Percentiles rank a stretch among this genome's conserved stretches.
These are phyloP conservation scores for Macropus fuliginosus DNA, from an alignment of 2,797 vertebrate genomes.

Conservation along the genomic window DNA sequence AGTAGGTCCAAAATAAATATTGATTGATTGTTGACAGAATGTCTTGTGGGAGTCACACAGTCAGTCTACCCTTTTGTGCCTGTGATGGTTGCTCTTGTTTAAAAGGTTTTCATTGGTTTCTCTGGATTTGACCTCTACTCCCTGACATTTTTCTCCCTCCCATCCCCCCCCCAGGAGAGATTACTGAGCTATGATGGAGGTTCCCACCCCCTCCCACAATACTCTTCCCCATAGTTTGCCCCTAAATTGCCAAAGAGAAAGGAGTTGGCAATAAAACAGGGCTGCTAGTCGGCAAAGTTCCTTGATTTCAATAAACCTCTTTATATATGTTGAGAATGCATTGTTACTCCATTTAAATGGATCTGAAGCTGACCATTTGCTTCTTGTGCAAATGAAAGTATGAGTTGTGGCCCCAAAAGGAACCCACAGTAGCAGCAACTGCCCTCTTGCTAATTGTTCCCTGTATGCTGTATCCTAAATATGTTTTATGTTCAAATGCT, in stretches of 20 bases:
- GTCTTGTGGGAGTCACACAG: background rate
- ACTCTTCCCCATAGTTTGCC: background rate
- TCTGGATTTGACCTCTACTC: background rate
- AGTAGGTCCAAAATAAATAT: background rate
- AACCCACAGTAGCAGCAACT: background rate
- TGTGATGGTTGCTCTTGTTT: background rate
- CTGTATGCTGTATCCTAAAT: background rate
- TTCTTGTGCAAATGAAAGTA: background rate
- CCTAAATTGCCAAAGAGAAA: background rate
- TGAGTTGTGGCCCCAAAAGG: background rate
- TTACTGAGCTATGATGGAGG: background rate
- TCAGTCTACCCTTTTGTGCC: background rate
- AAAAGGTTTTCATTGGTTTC: background rate
- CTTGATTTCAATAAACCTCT: background rate
- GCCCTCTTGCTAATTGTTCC: background rate
- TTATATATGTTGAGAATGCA: background rate
- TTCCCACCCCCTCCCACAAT: background rate
- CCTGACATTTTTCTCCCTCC: background rate
- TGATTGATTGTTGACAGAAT: background rate
- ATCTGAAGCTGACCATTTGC: background rate
- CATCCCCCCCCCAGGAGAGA: background rate
- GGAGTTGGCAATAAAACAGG: background rate
- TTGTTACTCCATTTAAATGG: background rate
- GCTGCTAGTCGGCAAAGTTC: background rate
- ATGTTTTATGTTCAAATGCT: background rate